Conservation (phyloP, 1,140 invertebrate genomes). For the Lysiphlebus fabarum region DNA sequence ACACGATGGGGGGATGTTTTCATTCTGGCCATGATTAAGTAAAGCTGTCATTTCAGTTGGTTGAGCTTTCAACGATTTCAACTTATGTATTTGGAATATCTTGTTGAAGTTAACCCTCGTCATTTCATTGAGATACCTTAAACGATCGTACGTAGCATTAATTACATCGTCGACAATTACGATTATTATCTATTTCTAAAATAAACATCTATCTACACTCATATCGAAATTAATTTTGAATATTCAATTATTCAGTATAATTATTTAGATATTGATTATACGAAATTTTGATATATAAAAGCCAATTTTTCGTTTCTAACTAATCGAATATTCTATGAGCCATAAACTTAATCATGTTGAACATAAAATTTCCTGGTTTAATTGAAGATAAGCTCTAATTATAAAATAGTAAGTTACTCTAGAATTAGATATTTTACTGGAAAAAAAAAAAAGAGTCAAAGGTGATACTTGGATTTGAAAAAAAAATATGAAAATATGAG, state of each 20-base stretch:
- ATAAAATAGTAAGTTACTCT: not conserved
- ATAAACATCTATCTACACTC: no score
- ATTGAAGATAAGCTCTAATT: conserved; percentile 6
- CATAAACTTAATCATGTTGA: not conserved
- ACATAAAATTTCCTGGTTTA: conserved; percentile 5
- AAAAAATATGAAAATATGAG: not conserved
- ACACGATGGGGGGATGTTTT: not conserved
- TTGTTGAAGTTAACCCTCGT: conserved; percentile 4
- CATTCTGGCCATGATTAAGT: conserved; percentile 8
- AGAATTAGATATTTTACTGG: not conserved
- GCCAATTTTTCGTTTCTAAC: no score
- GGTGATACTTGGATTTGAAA: not conserved
- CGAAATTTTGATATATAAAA: no score
- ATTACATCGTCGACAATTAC: conserved; percentile 12
- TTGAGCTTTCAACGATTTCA: conserved; percentile 13
- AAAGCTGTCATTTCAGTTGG: conserved; percentile 18
- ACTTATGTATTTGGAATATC: conserved; percentile 7
- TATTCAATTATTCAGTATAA: no score
- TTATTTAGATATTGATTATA: no score
- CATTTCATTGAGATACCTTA: conserved; percentile 11
- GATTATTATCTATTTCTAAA: not conserved
- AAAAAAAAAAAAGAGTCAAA: not conserved
- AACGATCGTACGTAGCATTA: conserved; percentile 10
- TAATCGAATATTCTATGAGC: no score
- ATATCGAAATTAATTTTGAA: no score